These are phyloP conservation scores for Cryptoprocta ferox DNA, from an alignment of 2,797 vertebrate genomes.

Conservation along the genomic window DNA sequence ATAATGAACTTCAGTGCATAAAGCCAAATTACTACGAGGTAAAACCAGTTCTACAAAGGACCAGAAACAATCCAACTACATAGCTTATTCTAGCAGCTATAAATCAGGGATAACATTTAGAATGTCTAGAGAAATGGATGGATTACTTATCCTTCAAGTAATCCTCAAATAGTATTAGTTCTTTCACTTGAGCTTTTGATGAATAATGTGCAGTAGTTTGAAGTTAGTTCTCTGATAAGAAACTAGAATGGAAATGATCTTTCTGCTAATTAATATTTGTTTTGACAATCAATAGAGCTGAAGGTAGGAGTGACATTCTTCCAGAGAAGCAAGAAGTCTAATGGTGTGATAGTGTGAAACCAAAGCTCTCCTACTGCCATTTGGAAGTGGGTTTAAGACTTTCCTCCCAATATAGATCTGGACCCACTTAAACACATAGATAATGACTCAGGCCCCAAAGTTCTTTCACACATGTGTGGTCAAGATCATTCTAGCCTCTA, in stretches of 20 bases:
- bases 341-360: neutral
- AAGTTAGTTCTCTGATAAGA: constrained; percentile 22
- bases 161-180: constrained; percentile 8
- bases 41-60: neutral
- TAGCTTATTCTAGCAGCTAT: neutral
- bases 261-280: neutral
- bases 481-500: neutral
- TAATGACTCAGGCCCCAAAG: neutral
- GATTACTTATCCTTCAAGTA: neutral
- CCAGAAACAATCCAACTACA: neutral
- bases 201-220: neutral
- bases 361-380: neutral
- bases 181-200: constrained; percentile 14
- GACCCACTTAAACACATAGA: neutral
- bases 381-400: neutral
- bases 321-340: neutral
- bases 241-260: constrained; percentile 27
- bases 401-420: neutral
- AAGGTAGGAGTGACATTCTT: neutral
- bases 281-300: neutral
- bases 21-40: neutral
- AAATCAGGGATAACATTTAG: neutral
- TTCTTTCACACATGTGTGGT: neutral
- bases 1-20: neutral
- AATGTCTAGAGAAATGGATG: neutral